Evolutionary conservation across 2,797 vertebrate species (phyloP).

Genomic region (Ctenosaura bakeri): DNA sequence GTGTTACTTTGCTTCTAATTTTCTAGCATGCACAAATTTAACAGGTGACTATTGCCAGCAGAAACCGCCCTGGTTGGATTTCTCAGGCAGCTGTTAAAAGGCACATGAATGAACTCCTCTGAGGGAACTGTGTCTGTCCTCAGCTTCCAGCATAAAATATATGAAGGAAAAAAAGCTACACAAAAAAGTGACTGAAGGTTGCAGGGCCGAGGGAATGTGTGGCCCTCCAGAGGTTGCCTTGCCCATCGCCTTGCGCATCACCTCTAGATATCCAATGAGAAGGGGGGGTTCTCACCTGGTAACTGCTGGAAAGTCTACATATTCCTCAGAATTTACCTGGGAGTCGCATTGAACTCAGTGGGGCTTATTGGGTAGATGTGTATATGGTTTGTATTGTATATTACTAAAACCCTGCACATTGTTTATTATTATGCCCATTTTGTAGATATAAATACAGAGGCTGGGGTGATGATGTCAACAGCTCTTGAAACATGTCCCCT

Average conservation of each 20-base stretch:
- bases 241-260: background rate
- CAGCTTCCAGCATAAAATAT: background rate
- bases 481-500: background rate
- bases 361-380: background rate
- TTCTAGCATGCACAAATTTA: background rate
- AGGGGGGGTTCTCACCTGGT: background rate
- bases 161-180: background rate
- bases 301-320: background rate
- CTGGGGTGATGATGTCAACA: background rate
- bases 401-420: background rate
- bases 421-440: background rate
- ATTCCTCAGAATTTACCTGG: background rate
- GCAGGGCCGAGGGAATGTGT: background rate
- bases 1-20: background rate
- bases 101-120: background rate
- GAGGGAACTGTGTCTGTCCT: background rate
- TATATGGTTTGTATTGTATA: background rate
- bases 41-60: background rate
- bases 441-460: background rate
- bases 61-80: background rate
- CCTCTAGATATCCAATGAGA: background rate
- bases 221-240: background rate
- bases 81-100: background rate
- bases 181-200: background rate
- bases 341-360: background rate